Base-by-base conservation (phyloP, 2,113 vertebrate species). In the Alouatta palliata region DNA sequence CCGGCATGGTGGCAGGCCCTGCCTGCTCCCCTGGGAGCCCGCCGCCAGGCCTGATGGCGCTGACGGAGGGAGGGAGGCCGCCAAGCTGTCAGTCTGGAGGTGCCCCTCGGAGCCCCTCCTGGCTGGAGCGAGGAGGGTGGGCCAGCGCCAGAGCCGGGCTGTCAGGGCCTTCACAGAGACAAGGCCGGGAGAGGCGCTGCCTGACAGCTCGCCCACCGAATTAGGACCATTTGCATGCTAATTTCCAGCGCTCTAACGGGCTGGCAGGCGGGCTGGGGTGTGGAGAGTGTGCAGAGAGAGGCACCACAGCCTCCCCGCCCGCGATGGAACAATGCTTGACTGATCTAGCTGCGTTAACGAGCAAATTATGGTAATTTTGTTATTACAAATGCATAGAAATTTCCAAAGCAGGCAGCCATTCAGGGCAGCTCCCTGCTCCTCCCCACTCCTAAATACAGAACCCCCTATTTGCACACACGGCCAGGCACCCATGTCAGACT, bases 321-420 rank as follows among this genome's bases (percentile, higher is more conserved):
- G 95, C 27, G 30, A 98, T 97, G 98, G 98, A 99, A 99, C 98
- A 99, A 99, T 99, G 98, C 99, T 99, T 99, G 99, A 99, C 99
- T 99, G 99, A 99, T 99, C 98, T 99, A 99, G 98, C 98, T 98
- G 98, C 97, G 98, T 99, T 99, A 99, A 99, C 98, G 98, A 99
- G 99, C 98, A 99, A 99, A 99, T 99, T 99, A 99, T 99, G 99
- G 98, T 99, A 99, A 99, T 99, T 99, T 98, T 99, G 98, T 99
- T 99, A 99, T 99, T 99, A 99, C 99, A 99, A 99, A 99, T 99
- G 98, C 99, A 99, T 99, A 99, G 99, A 99, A 99, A 99, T 99
- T 99, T 99, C 98, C 98, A 96, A 99, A 98, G 98, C 98, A 86
- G 98, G 98, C 97, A 99, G 98, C 97, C 98, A 98, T 98, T 98